Base-by-base conservation (phyloP, 2,797 vertebrate genomes). In the Phoxinus dragarum region DNA sequence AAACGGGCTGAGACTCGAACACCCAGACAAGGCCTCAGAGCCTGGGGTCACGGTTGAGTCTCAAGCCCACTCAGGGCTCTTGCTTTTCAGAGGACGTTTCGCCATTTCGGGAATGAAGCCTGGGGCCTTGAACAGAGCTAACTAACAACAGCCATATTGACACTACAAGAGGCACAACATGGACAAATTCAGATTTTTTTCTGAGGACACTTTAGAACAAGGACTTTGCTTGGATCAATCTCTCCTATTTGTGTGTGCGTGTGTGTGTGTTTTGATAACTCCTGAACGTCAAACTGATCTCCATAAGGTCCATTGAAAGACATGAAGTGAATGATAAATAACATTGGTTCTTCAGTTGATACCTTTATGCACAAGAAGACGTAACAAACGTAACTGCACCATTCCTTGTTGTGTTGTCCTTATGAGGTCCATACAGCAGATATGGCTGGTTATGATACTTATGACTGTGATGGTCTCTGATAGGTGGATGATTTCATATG, bases 131-230 rank as follows among this genome's bases (percentile, higher is more conserved):
- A 84, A 88, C 87, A 85, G 80, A 85, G 61, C 52, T 80, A 72
- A 61, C 68, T 54, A 87, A 86, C 89, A 87, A 88, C 89, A 89
- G 85, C 83, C 86, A 88, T 89, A 87, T 54, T 87, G 83, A 80
- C 88, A 78, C 73, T 75, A 84, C 49, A 84, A 86, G 31, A 47
- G 61, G 64, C 79, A 84, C 69, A 85, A 82, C 73, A 83, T 59
- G 42, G 84, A 71, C 49, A 67, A 59, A 36, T 49, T 64, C 10
- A 4, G 36, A 42, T 72, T 56, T 73, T 59, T 74, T 66, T n/a
- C 81, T 67, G 42, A 73, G 47, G 67, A 86, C 82, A 77, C 64
- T 84, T 71, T 78, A 71, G 61, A 78, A 38, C 64, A 78, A 69
- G 9, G 34, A 86, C 56, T 79, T 82, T 81, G 67, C 84, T 67